Evolutionary conservation across 2,113 vertebrate species (phyloP), one percentile per base, ranked within the genome.

Genomic region (Megaleporinus macrocephalus): DNA sequence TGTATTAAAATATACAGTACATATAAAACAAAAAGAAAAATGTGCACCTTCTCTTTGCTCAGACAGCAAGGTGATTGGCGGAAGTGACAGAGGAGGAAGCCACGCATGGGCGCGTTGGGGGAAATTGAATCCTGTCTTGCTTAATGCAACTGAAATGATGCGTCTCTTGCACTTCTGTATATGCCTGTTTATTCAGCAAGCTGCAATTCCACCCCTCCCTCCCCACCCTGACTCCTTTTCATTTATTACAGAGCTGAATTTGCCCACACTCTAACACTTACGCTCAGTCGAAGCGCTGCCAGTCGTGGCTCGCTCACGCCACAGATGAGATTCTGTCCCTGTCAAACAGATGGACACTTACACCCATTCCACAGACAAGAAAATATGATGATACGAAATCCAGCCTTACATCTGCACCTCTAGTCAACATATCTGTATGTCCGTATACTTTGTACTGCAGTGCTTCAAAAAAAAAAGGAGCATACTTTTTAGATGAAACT

Each of bases 91-190:
- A 90, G 69, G 80, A 89, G 85, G 66, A 69, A 84, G 81, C 85
- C 84, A 84, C 62, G 88, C 88, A 87, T 89, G 44, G 57, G 82
- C 81, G 80, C 73, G 80, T 84, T 73, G 27, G 78, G 86, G 55
- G 57, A 90, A 92, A 92, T 91, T 88, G 83, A 91, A 92, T 88
- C 84, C 84, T n/a, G 82, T 89, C 88, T 86, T 62, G 18, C 74
- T 87, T 84, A 83, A 89, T 91, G 85, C 85, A 55, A 83, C 83
- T 87, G 87, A 90, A 89, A 91, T 89, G 84, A 87, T 83, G 82
- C 78, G 66, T 86, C 76, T 76, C 78, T 82, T 88, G 84, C 84
- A 86, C 85, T 84, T 91, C 70, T 81, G 84, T 85, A 75, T 87
- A 76, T 69, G 84, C 78, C 83, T 84, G 83, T 86, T 91, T 87